Evolutionary conservation across 2,797 vertebrate genomes (phyloP), one percentile per base, ranked within the genome.

Genomic region (Anniella stebbinsi): DNA sequence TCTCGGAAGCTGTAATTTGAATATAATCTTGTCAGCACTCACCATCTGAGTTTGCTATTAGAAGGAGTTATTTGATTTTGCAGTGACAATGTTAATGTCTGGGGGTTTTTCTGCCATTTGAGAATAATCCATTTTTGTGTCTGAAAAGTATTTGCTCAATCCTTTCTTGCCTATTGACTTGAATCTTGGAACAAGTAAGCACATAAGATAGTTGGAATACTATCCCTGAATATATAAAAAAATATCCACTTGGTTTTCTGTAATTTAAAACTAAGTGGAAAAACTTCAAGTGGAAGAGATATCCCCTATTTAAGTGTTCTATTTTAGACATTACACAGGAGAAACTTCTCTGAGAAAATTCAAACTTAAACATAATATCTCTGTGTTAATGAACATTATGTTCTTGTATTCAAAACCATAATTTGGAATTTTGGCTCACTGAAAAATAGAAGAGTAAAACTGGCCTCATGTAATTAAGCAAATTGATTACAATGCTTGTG

Each of bases 281-380:
- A 33, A 21, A 69, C 9, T 80, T 84, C 11, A 84, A 33, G 25
- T 69, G 30, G 77, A 89, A 84, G 30, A 9, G 0, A 28, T 3
- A 84, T 6, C 10, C 92, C 89, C 38, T 88, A 87, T 89, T 18
- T 67, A 67, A 91, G 45, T 87, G 60, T 76, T 18, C 28, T 3
- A 82, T 88, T 66, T 87, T 3, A 54, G 73, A 38, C 30, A 57
- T 2, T 70, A 2, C 33, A 0, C 78, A 6, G 12, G n/a, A 15
- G 41, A 51, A 80, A 67, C 63, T n/a, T n/a, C 33, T 75, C 51
- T 70, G 21, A 36, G 48, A 12, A 60, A 86, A 75, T 18, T 25
- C 41, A 38, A 76, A 77, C 54, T 23, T 36, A 69, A 80, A 66
- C 51, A 4, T 36, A 76, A 6, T 8, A 2, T 23, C 45, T 51